These are phyloP conservation scores for Synergus itoensis DNA, from an alignment of 2,888 invertebrate species.

Conservation along the genomic window DNA sequence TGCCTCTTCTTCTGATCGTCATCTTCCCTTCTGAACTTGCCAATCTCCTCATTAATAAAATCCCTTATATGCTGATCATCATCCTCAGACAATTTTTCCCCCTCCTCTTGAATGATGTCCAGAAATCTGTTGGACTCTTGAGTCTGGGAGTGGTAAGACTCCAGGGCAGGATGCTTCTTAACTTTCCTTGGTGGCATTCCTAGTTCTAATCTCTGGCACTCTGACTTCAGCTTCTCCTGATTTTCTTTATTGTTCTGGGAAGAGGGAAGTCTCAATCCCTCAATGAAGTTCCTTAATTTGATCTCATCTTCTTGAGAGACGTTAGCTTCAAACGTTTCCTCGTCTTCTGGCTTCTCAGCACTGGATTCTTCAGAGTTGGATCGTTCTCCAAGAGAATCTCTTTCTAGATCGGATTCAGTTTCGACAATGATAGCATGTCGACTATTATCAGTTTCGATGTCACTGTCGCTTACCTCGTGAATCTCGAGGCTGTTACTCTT, in stretches of 20 bases:
- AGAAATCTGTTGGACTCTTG: conserved; percentile 83
- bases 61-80: conserved; percentile 75
- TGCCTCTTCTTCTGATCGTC: conserved; percentile 61
- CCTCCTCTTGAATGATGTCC: conserved; percentile 89
- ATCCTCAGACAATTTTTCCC: conserved; percentile 79
- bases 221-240: conserved; percentile 32
- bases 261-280: conserved; percentile 67
- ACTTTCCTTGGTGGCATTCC: conserved; percentile 76
- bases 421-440: conserved; percentile 80
- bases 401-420: conserved; percentile 83
- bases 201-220: conserved; percentile 44
- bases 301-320: conserved; percentile 71
- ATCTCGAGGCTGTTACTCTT: conserved; percentile 66
- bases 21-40: conserved; percentile 74
- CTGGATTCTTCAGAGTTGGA: conserved; percentile 21
- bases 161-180: conserved; percentile 80
- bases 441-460: conserved; percentile 64
- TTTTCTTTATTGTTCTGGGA: conserved; percentile 41
- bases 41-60: conserved; percentile 80
- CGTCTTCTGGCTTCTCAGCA: conserved; percentile 49
- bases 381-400: conserved; percentile 73
- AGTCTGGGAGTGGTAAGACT: conserved; percentile 81
- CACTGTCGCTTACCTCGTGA: conserved; percentile 71
- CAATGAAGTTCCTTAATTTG: conserved; percentile 70
- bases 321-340: conserved; percentile 50